Evolutionary conservation across 2,888 invertebrate species (phyloP).

Genomic region (Ochropacha duplaris): DNA sequence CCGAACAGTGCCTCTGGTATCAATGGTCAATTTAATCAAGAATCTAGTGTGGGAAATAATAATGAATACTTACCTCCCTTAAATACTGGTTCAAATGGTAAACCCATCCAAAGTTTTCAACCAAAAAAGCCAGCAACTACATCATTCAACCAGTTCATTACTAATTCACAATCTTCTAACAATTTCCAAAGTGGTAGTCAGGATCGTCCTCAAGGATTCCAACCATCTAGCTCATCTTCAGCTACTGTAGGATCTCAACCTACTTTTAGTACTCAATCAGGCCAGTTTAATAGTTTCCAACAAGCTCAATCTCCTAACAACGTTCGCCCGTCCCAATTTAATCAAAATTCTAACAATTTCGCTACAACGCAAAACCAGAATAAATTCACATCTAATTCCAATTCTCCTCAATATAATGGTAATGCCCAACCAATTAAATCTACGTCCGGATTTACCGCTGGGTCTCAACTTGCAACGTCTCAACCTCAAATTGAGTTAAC

Average conservation of each 20-base stretch:
- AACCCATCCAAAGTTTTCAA: conserved; percentile 4
- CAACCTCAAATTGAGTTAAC: conserved; percentile 49
- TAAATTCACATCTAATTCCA: conserved; percentile 5
- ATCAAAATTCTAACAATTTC: conserved; percentile 10
- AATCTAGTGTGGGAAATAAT: conserved; percentile 27
- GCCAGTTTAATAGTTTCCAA: conserved; percentile 18
- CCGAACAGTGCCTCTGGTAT: conserved; percentile 25
- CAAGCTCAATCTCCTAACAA: conserved; percentile 14
- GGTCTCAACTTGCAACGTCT: conserved; percentile 35
- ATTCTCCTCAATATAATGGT: not conserved
- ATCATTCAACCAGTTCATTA: conserved; percentile 13
- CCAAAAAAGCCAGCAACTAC: conserved; percentile 16
- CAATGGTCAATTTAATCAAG: conserved; percentile 23
- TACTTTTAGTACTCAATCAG: conserved; percentile 13
- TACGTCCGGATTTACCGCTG: conserved; percentile 15
- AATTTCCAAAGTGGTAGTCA: conserved; percentile 13
- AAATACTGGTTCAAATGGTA: conserved; percentile 20
- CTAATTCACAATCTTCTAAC: conserved; percentile 11
- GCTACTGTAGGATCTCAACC: conserved; percentile 5
- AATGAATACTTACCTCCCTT: conserved; percentile 47
- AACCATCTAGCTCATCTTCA: conserved; percentile 6
- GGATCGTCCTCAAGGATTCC: conserved; percentile 6
- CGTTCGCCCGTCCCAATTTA: conserved; percentile 7
- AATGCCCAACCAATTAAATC: conserved; percentile 16
- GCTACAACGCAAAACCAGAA: conserved; percentile 4